phyloP scores from a whole-genome alignment of 2,888 invertebrate genomes.

The Ochropleura plecta region DNA sequence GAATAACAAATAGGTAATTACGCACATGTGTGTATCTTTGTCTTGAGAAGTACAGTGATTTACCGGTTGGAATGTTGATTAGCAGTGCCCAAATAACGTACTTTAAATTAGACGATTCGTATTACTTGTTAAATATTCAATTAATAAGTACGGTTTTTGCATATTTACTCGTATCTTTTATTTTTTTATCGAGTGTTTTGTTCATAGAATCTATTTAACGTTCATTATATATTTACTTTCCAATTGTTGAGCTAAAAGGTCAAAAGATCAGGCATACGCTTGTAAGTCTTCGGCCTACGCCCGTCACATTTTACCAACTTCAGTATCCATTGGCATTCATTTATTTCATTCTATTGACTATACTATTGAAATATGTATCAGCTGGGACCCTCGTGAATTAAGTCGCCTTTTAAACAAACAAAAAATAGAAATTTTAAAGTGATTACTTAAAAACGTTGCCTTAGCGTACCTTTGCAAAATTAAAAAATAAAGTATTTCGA shows the following conservation, averaged over 20 bases:
- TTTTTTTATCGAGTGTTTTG: constrained; percentile 17
- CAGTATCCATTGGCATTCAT: constrained; percentile 44
- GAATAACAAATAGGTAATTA: constrained; percentile 66
- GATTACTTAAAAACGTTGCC: constrained; percentile 7
- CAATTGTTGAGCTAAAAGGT: constrained; percentile 66
- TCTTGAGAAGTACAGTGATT: constrained; percentile 41
- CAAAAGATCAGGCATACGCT: constrained; percentile 68
- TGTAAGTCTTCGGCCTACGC: constrained; percentile 66
- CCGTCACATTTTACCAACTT: constrained; percentile 62
- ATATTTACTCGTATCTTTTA: constrained; percentile 10
- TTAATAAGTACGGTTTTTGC: neutral
- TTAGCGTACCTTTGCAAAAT: neutral
- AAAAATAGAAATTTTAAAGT: neutral
- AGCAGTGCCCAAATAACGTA: constrained; percentile 1
- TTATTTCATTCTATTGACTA: constrained; percentile 47
- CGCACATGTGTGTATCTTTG: constrained; percentile 48
- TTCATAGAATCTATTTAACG: constrained; percentile 42
- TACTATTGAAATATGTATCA: constrained; percentile 50
- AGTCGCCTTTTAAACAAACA: constrained; percentile 21
- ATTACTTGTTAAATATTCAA: neutral
- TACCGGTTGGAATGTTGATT: constrained; percentile 22
- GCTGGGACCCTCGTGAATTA: constrained; percentile 12
- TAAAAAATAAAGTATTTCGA: constrained; percentile 54
- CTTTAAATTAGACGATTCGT: neutral
- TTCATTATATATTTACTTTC: constrained; percentile 56